Percentiles rank a stretch among this genome's conserved stretches.
Evolutionary conservation across 2,888 invertebrate genomes (phyloP).

Genomic region (Lagria hirta): DNA sequence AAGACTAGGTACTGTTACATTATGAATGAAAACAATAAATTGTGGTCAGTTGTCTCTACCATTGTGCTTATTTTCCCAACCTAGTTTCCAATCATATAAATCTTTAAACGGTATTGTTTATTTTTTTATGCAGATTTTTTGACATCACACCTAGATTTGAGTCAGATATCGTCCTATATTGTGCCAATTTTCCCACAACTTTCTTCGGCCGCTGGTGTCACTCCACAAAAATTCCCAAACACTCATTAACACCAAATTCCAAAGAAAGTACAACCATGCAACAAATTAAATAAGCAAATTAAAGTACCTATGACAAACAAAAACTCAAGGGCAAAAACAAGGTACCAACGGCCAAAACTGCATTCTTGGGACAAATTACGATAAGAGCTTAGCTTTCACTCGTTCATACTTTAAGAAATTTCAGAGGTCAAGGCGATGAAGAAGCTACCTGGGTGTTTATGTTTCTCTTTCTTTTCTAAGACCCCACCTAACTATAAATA

Average conservation of each 20-base stretch:
- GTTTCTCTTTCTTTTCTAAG: slow-evolving; percentile 30
- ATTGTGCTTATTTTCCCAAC: too few species aligned
- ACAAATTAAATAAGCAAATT: too few species aligned
- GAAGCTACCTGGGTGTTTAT: slow-evolving; percentile 30
- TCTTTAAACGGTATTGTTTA: too few species aligned
- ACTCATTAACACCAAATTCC: slow-evolving; percentile 13
- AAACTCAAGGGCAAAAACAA: too few species aligned
- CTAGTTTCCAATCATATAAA: too few species aligned
- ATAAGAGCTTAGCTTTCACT: slow-evolving; percentile 29
- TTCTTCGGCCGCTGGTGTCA: slow-evolving; percentile 3
- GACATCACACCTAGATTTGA: slow-evolving; percentile 9
- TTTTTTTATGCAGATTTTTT: slow-evolving; percentile 3
- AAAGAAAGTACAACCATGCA: too few species aligned
- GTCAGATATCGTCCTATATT: slow-evolving; percentile 1
- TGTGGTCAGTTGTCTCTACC: too few species aligned
- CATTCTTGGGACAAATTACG: too few species aligned
- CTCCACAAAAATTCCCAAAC: not conserved
- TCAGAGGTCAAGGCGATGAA: slow-evolving; percentile 40
- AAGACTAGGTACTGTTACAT: too few species aligned
- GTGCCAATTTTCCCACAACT: not conserved
- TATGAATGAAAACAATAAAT: too few species aligned
- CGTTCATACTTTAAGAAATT: slow-evolving; percentile 26
- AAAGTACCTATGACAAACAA: too few species aligned
- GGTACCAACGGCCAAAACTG: too few species aligned
- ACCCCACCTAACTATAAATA: slow-evolving; percentile 40